Evolutionary conservation across 2,113 vertebrate genomes (phyloP), one percentile per base, ranked within the genome.

Genomic region (Passer domesticus): DNA sequence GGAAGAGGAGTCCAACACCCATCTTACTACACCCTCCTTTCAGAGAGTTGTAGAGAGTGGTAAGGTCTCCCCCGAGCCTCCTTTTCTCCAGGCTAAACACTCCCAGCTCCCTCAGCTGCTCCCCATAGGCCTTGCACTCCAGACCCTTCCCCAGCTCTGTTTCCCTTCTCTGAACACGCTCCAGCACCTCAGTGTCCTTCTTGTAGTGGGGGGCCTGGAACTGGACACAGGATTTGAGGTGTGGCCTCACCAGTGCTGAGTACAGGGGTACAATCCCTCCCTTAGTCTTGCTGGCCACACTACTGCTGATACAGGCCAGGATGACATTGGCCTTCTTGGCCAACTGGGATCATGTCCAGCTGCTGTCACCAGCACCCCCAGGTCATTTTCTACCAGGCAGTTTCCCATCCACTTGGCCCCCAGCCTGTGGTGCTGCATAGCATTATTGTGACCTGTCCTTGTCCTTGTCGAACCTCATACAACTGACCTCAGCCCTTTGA

Each of bases 191-290:
- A 43, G 0, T 25, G 37, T 67, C 44, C 3, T 85, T 24, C 24
- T 11, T 50, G 16, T 4, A 58, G 3, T 35, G 44, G 43, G 24
- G 23, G 13, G 13, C 30, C 13, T 3, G 13, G 4, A 76, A 50
- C 13, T 11, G 19, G 0, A 16, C 1, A 30, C 13, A 12, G 9
- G 7, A 76, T 22, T 52, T 0, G 3, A 31, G 31, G 2, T 52
- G 25, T 37, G 44, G 11, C 9, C 17, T 59, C 31, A 59, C 1
- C 31, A 76, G 21, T 35, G 31, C 44, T 0, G 1, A 31, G 8
- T 6, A 31, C 4, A 19, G 20, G 20, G 20, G 15, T 1, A 9
- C 13, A 2, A 4, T 50, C 52, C 0, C 25, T 35, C 46, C 13
- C 41, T 24, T 64, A 27, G 7, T 44, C 33, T 39, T 73, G 39